Conservation (phyloP, 1,140 invertebrate genomes). For the Nebria ingens region DNA sequence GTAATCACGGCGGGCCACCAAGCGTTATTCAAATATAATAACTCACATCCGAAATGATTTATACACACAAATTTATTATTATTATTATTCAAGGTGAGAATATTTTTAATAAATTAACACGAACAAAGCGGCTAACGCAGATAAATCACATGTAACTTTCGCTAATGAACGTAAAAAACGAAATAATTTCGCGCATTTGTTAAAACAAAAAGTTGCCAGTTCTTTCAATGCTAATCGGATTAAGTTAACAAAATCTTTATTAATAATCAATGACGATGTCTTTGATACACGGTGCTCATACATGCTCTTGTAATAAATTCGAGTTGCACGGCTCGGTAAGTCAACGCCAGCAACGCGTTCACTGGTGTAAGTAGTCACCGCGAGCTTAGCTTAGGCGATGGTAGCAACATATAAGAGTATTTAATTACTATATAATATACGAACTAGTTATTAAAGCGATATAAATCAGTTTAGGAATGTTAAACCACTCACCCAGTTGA, state of each 20-base stretch:
- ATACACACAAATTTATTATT: neutral
- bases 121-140: neutral
- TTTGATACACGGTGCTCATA: neutral
- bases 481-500: too few species aligned
- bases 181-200: neutral
- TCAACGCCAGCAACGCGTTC: too few species aligned
- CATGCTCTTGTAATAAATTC: neutral
- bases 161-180: conserved; percentile 1
- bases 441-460: conserved; percentile 2
- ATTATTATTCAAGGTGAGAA: conserved; percentile 6
- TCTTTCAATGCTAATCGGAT: neutral
- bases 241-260: neutral
- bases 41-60: neutral
- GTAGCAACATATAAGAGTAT: neutral
- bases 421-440: conserved; percentile 9
- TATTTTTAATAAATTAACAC: conserved; percentile 7
- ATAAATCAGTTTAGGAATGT: conserved; percentile 4
- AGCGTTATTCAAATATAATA: neutral
- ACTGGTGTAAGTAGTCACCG: neutral
- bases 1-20: neutral
- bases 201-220: neutral
- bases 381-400: neutral
- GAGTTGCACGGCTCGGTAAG: neutral
- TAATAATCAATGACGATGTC: neutral
- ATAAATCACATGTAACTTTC: conserved; percentile 1